phyloP scores from a whole-genome alignment of 1,140 invertebrate genomes.

The Danaus plexippus region DNA sequence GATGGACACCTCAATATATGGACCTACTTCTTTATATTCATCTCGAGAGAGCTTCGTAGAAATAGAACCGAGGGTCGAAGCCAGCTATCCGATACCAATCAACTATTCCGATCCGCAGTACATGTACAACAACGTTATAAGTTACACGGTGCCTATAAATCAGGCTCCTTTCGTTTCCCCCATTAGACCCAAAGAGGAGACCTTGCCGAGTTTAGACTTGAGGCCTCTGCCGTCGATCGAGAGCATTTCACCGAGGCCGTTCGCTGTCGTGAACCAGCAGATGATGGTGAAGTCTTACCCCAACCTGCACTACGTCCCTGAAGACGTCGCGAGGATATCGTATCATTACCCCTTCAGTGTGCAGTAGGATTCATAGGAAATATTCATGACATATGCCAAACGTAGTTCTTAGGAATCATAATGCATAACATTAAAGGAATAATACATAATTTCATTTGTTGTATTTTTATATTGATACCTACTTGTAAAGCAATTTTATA shows the following conservation, averaged over 20 bases:
- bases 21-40: constrained; percentile 37
- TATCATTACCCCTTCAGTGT: constrained; percentile 63
- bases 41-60: constrained; percentile 46
- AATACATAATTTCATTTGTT: too few relatives aligned
- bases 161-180: constrained; percentile 51
- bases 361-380: constrained; percentile 30
- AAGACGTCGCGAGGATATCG: constrained; percentile 57
- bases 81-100: constrained; percentile 44
- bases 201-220: constrained; percentile 42
- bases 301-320: constrained; percentile 59
- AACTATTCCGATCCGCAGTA: constrained; percentile 50
- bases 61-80: constrained; percentile 42
- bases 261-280: constrained; percentile 66
- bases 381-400: too few relatives aligned
- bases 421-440: too few relatives aligned
- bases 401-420: too few relatives aligned
- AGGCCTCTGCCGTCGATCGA: constrained; percentile 61
- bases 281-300: constrained; percentile 71
- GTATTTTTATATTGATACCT: too few relatives aligned
- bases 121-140: constrained; percentile 62
- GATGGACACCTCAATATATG: constrained; percentile 38
- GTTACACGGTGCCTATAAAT: constrained; percentile 55
- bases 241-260: constrained; percentile 60
- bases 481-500: too few relatives aligned
- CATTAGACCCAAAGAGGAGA: constrained; percentile 49